Evolutionary conservation across 2,797 vertebrate species (phyloP).

Genomic region (Nothura maculosa): DNA sequence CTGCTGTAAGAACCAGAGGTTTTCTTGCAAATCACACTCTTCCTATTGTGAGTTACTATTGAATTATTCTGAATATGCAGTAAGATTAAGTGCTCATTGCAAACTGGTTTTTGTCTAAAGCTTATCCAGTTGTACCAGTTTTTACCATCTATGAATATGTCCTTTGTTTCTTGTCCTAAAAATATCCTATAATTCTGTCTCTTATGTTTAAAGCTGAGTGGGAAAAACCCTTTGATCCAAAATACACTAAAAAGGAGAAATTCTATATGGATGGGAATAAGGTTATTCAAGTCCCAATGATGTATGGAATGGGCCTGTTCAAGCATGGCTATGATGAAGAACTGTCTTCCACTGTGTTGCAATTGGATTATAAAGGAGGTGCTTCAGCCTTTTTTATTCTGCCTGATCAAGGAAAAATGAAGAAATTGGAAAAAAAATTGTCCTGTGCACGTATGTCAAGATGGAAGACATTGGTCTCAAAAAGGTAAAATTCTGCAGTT

Average conservation of each 20-base stretch:
- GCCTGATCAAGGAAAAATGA: slow-evolving; percentile 87
- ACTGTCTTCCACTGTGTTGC: slow-evolving; percentile 84
- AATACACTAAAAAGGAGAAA: slow-evolving; percentile 80
- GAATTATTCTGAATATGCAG: neutral
- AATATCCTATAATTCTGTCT: slow-evolving; percentile 23
- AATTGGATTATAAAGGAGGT: slow-evolving; percentile 90
- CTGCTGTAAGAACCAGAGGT: neutral
- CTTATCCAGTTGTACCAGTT: neutral
- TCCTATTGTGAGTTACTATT: neutral
- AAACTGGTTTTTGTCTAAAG: slow-evolving; percentile 4
- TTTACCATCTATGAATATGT: neutral
- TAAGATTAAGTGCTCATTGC: neutral
- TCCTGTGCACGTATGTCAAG: slow-evolving; percentile 75
- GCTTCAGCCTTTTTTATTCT: slow-evolving; percentile 89
- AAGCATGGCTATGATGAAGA: slow-evolving; percentile 81
- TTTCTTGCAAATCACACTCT: neutral
- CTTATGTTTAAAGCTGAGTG: slow-evolving; percentile 82
- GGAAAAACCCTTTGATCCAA: slow-evolving; percentile 87
- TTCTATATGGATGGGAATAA: slow-evolving; percentile 84
- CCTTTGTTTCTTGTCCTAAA: neutral
- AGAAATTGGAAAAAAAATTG: slow-evolving; percentile 82
- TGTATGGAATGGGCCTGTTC: slow-evolving; percentile 86
- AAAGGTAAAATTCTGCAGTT: slow-evolving; percentile 69
- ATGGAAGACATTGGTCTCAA: slow-evolving; percentile 76
- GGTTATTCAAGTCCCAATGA: slow-evolving; percentile 90